Evolutionary conservation across 2,888 invertebrate species (phyloP), one percentile per base, ranked within the genome.

Genomic region (Scaptomyza polygonia): DNA sequence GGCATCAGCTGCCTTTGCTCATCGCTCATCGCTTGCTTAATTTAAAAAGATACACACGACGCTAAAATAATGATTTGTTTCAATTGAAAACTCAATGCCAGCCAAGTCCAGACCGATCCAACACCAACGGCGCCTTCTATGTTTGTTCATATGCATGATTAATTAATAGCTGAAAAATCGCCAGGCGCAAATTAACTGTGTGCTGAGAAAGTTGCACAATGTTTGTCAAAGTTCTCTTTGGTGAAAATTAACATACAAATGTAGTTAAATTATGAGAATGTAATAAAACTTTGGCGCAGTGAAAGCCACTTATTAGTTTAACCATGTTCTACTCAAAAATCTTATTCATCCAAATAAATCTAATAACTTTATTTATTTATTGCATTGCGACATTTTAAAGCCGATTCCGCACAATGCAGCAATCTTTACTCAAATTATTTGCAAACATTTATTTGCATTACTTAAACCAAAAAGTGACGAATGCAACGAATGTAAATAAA

Each of bases 51-150:
- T 73, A 73, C 56, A 73, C 67, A 77, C 67, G 81, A 72, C 73
- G 71, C 68, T 82, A 72, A 81, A 86, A 77, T 85, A 85, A 84
- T 87, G 82, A 87, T 87, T 85, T 87, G 83, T 87, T 85, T 82
- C 77, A 84, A 84, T 84, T 84, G 77, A 87, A 85, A 73, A 84
- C 69, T 85, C 84, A 84, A 84, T 84, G 84, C 57, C 79, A 77
- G 69, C 63, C 42, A 54, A 48, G 53, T 63, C 63, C 51, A 62
- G 36, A 44, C 53, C 52, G 30, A 40, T 29, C 29, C 52, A 68
- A 27, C 51, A 39, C 39, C 39, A 44, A 39, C 48, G 67, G 73
- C 65, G 55, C 47, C 66, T 36, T 56, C 55, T 62, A 58, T 14
- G 62, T 11, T 44, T 52, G 56, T 69, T 70, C 57, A 73, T 66